Percentiles rank a stretch among this genome's conserved stretches.
These are phyloP conservation scores for Gallinago solitaria DNA, from an alignment of 2,797 vertebrate genomes.

Conservation along the genomic window DNA sequence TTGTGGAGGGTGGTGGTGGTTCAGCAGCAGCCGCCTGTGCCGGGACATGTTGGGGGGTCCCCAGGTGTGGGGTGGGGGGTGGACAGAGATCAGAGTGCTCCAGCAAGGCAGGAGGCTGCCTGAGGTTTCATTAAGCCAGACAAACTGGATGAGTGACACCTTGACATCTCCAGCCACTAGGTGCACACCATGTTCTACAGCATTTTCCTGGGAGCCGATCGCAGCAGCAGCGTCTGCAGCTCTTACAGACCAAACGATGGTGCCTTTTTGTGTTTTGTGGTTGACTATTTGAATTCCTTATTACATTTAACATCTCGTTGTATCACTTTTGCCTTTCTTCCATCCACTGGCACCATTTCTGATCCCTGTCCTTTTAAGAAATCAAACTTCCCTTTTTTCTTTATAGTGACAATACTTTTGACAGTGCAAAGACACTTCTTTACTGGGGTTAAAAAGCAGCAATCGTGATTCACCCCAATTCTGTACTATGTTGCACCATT, in stretches of 20 bases:
- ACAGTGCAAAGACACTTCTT: background rate
- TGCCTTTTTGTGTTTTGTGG: background rate
- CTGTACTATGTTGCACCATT: background rate
- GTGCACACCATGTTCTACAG: background rate
- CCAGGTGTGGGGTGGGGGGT: accelerated
- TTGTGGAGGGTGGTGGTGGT: background rate
- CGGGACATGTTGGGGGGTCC: accelerated
- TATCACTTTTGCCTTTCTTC: background rate
- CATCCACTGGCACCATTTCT: background rate
- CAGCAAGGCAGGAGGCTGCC: background rate
- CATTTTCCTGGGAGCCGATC: background rate
- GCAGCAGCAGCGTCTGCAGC: background rate
- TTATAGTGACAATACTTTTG: background rate
- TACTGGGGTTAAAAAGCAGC: background rate
- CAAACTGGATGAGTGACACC: background rate
- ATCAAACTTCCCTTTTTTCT: background rate
- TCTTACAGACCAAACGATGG: background rate
- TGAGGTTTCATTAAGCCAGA: background rate
- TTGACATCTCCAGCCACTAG: background rate
- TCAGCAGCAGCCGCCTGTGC: background rate
- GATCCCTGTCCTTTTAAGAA: background rate
- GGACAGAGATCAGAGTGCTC: background rate
- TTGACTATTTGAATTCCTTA: background rate
- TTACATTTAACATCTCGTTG: background rate
- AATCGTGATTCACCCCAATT: background rate